These are phyloP conservation scores for Saguinus imperator DNA, from an alignment of 2,113 vertebrate species.

Conservation along the genomic window DNA sequence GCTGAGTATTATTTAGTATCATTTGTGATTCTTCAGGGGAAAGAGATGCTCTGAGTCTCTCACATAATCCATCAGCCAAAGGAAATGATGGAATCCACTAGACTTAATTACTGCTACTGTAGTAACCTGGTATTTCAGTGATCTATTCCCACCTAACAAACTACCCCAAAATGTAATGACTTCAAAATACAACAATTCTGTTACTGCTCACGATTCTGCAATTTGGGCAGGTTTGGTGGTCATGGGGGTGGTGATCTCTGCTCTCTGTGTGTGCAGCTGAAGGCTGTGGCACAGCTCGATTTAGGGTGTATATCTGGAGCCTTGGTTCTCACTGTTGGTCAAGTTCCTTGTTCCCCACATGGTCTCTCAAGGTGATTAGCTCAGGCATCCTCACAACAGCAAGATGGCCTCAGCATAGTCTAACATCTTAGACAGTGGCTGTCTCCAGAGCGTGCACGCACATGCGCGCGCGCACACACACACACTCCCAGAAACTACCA, in stretches of 20 bases:
- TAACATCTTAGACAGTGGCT: neutral
- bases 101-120: neutral
- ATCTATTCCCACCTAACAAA: neutral
- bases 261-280: neutral
- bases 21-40: neutral
- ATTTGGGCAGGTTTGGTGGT: neutral
- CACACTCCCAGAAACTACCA: neutral
- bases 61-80: neutral
- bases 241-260: neutral
- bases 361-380: neutral
- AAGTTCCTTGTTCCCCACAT: neutral
- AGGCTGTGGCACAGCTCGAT: neutral
- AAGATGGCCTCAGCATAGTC: neutral
- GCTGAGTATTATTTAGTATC: neutral
- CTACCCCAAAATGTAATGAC: neutral
- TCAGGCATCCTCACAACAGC: neutral
- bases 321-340: neutral
- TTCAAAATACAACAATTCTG: neutral
- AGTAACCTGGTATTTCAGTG: neutral
- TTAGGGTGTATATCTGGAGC: neutral
- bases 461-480: fast-evolving
- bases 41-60: neutral
- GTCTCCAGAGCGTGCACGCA: neutral
- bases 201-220: neutral
- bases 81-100: neutral